These are phyloP conservation scores for Micropoecilia bifurca DNA, from an alignment of 2,797 vertebrate species.

Conservation along the genomic window DNA sequence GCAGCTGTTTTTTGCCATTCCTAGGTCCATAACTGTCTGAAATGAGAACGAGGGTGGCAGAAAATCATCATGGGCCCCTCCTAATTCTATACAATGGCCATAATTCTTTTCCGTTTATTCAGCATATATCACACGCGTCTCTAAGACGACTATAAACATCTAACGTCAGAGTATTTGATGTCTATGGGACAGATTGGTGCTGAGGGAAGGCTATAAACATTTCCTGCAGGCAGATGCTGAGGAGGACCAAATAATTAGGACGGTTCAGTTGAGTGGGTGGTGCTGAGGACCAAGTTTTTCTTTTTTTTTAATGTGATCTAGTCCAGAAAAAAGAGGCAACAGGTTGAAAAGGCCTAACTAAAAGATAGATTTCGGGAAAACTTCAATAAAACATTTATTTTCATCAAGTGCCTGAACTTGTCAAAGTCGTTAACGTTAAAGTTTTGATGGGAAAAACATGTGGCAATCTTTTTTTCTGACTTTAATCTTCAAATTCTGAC, in stretches of 20 bases:
- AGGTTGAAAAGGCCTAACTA: background rate
- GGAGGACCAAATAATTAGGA: slow-evolving; percentile 48
- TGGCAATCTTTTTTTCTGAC: background rate
- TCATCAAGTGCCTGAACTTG: background rate
- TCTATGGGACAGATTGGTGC: slow-evolving; percentile 56
- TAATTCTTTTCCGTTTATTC: slow-evolving; percentile 71
- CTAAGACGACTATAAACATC: slow-evolving; percentile 70
- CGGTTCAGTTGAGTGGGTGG: slow-evolving; percentile 35
- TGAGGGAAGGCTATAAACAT: slow-evolving; percentile 48
- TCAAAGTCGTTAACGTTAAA: background rate
- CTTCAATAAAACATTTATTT: background rate
- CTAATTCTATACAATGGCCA: slow-evolving; percentile 58
- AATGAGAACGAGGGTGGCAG: slow-evolving; percentile 57
- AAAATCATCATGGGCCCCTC: slow-evolving; percentile 43
- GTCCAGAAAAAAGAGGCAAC: slow-evolving; percentile 1
- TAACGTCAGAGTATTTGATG: slow-evolving; percentile 56
- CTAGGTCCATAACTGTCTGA: slow-evolving; percentile 78
- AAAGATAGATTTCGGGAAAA: background rate
- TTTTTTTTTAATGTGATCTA: background rate
- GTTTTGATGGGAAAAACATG: background rate
- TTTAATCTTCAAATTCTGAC: too few species aligned
- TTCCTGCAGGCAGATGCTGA: slow-evolving; percentile 46
- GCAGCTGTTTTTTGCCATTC: slow-evolving; percentile 82
- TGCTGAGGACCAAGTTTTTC: slow-evolving; percentile 6
- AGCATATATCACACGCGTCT: slow-evolving; percentile 69